A percentile compares a stretch with the other conserved stretches of the same genome.
These are phyloP conservation scores for Lepus townsendii DNA, from an alignment of 2,797 vertebrate species.

Conservation along the genomic window DNA sequence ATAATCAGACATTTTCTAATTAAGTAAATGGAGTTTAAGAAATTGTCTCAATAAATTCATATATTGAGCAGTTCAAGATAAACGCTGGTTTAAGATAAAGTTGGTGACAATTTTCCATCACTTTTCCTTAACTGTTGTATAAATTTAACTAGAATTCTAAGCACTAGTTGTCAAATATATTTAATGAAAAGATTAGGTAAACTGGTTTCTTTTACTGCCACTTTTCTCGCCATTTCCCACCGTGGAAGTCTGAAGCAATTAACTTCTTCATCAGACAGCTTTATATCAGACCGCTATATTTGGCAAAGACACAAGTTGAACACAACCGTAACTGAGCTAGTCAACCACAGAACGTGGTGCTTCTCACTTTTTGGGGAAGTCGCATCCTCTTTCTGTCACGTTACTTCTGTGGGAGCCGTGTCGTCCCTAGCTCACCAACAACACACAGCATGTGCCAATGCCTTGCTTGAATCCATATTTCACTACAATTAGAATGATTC, in stretches of 20 bases:
- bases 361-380: not conserved
- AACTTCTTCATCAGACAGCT: conserved; percentile 18
- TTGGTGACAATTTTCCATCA: conserved; percentile 21
- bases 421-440: not conserved
- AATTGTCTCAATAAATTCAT: conserved; percentile 49
- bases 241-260: not conserved
- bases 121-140: not conserved
- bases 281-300: not conserved
- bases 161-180: conserved; percentile 36
- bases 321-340: conserved; percentile 36
- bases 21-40: conserved; percentile 20
- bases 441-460: not conserved
- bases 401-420: conserved; percentile 5
- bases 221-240: not conserved
- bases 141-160: conserved; percentile 56
- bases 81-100: not conserved
- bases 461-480: not conserved
- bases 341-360: not conserved
- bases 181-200: conserved; percentile 12
- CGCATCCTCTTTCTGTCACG: not conserved
- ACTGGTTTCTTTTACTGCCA: conserved; percentile 22
- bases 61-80: conserved; percentile 25
- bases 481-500: not conserved
- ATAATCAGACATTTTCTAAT: conserved; percentile 55
- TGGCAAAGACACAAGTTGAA: conserved; percentile 48